Conservation (phyloP, 2,888 invertebrate genomes). For the Danaus chrysippus region DNA sequence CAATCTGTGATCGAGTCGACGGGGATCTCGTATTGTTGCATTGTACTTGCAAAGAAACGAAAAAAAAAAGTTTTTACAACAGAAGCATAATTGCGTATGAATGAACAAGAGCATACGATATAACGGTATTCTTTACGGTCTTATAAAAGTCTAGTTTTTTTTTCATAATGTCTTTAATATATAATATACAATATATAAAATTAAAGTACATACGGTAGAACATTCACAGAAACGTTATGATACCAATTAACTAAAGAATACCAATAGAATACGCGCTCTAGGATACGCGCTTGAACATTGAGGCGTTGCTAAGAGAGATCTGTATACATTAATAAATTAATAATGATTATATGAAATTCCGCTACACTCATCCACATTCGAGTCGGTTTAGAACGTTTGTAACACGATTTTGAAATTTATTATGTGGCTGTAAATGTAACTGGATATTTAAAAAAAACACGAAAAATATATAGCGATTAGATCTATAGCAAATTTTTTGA, state of each 20-base stretch:
- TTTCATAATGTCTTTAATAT: not conserved
- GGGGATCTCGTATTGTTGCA: not conserved
- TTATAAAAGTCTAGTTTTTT: constrained; percentile 19
- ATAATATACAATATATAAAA: too few species aligned
- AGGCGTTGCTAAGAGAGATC: constrained; percentile 69
- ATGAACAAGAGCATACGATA: constrained; percentile 7
- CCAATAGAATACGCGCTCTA: constrained; percentile 33
- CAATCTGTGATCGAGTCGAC: not conserved
- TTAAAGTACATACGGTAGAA: too few species aligned
- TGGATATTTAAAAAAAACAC: not conserved
- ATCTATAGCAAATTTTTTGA: too few species aligned
- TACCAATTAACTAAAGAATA: not conserved
- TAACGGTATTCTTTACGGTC: constrained; percentile 19
- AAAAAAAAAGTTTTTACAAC: constrained; percentile 10
- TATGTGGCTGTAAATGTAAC: constrained; percentile 3
- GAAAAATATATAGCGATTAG: too few species aligned
- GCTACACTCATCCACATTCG: constrained; percentile 42
- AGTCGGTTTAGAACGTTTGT: constrained; percentile 5
- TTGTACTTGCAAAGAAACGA: not conserved
- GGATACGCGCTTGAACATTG: constrained; percentile 46
- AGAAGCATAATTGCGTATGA: constrained; percentile 15
- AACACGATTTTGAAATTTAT: constrained; percentile 8
- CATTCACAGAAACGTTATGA: not conserved
- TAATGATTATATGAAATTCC: constrained; percentile 76
- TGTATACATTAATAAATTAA: constrained; percentile 78